Evolutionary conservation across 2,888 invertebrate species (phyloP), one percentile per base, ranked within the genome.

Genomic region (Apamea epomidion): DNA sequence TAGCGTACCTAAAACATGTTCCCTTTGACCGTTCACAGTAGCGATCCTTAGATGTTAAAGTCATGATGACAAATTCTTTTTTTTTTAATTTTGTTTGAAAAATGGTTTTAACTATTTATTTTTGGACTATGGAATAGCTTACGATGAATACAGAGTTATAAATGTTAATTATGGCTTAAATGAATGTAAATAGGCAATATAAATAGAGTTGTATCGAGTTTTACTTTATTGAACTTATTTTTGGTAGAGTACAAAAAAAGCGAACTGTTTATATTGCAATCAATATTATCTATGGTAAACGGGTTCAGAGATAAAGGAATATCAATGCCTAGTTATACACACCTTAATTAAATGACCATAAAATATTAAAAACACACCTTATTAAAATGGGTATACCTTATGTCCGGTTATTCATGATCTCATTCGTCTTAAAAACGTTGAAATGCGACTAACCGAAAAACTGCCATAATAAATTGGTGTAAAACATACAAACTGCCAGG

Each of bases 321-420:
- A 25, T 21, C 58, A 42, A 62, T n/a, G 2, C 7, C 14, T 65
- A n/a, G 16, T 60, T 76, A 67, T 12, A 72, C 6, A 32, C n/a
- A 12, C 2, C 29, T 64, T 21, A 45, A 71, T 60, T 71, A 60
- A 60, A 68, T 29, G 29, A 5, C 18, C 1, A 62, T 10, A 71
- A 12, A 77, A 54, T 21, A n/a, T 42, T 8, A 60, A 67, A 71
- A 51, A 42, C 3, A n/a, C 18, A 64, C 18, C 8, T 48, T 37
- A 42, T 67, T 58, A 58, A 29, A 29, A 18, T n/a, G 4, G 18
- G 18, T 60, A 32, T 60, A 48, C 1, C 16, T 18, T 16, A 48
- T 14, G 37, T 65, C 48, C 58, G 29, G 58, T 65, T 83, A 58
- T 58, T 58, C 25, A 83, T 37, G 42, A 80, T 32, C 12, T 67